Percentiles rank a stretch among this genome's conserved stretches.
phyloP scores from a whole-genome alignment of 2,888 invertebrate genomes.

The Ditylenchus weischeri region DNA sequence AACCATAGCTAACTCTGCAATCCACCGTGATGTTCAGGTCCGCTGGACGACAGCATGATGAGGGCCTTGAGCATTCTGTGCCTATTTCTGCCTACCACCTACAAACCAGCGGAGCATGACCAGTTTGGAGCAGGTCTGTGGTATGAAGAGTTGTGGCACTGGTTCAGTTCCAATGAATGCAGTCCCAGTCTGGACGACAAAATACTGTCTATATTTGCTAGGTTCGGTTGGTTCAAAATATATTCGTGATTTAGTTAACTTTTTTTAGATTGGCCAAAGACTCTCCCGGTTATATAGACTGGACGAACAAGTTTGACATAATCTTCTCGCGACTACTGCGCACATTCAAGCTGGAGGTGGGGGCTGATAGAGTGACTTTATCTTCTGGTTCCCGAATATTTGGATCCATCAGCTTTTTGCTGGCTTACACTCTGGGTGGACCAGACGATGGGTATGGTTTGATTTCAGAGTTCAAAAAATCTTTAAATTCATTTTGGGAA shows the following conservation, averaged over 20 bases:
- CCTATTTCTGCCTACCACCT: conserved; percentile 74
- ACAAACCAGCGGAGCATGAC: conserved; percentile 56
- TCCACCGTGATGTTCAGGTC: conserved; percentile 55
- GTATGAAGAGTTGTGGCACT: conserved; percentile 61
- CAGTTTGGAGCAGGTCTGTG: conserved; percentile 59
- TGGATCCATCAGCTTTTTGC: conserved; percentile 37
- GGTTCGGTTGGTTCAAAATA: conserved; percentile 64
- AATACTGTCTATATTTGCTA: conserved; percentile 70
- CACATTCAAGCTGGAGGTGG: conserved; percentile 39
- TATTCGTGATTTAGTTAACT: background rate
- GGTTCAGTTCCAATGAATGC: conserved; percentile 60
- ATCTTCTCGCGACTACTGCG: conserved; percentile 63
- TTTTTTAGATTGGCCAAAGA: conserved; percentile 39
- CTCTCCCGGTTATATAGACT: conserved; percentile 69
- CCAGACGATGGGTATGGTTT: conserved; percentile 33
- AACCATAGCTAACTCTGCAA: too few species aligned
- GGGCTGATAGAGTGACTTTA: conserved; percentile 40
- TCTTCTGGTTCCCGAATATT: conserved; percentile 29
- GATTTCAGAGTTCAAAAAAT: background rate
- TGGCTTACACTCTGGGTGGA: conserved; percentile 50
- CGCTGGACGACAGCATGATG: conserved; percentile 66
- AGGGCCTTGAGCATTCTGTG: conserved; percentile 68
- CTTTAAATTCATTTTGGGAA: too few species aligned
- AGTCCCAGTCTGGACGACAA: conserved; percentile 60
- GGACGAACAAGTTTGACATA: conserved; percentile 77